Base-by-base conservation (phyloP, 1,140 invertebrate species). In the Ooceraea biroi region DNA sequence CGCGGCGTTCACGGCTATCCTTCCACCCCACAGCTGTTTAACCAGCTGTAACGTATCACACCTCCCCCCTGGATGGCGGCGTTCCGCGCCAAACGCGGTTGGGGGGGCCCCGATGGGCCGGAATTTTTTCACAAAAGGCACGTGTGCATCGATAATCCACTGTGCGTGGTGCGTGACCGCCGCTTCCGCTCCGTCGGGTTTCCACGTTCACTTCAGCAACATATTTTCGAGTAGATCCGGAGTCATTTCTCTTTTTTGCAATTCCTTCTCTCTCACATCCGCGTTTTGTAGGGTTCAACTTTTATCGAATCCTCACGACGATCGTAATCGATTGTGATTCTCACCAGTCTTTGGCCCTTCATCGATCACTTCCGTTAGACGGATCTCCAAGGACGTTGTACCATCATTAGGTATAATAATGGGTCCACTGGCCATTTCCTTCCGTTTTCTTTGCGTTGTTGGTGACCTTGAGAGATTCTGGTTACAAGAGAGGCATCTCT, bases 11-110 rank as follows among this genome's bases (percentile, higher is more conserved):
- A 89, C 87, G 86, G 63, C 71, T 88, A 91, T 91, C 85, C 66
- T 88, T 82, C 83, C 73, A 65, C 44, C 71, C 55, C 85, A 85
- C 91, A 92, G 84, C 87, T 92, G 91, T 89, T 89, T 89, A 92
- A 92, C 86, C 91, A 91, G 90, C 85, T 91, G 91, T 91, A 91
- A 91, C 86, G 57, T 85, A 83, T 90, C 87, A 88, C 85, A 87
- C 85, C 87, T 88, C 78, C 77, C 50, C 48, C 82, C 77, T 76
- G 68, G 52, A 82, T 83, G 76, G 60, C 72, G 50, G 63, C 41
- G 36, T 68, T 78, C 30, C 36, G 12, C n/a, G 22, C 50, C 30
- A 3, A 36, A 36, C 36, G 36, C 36, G 25, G 36, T 55, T 30
- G 57, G 17, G 44, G 36, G 48, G 22, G 27, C 52, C 60, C 65